phyloP scores from a whole-genome alignment of 2,797 vertebrate genomes.

The Novumbra hubbsi region DNA sequence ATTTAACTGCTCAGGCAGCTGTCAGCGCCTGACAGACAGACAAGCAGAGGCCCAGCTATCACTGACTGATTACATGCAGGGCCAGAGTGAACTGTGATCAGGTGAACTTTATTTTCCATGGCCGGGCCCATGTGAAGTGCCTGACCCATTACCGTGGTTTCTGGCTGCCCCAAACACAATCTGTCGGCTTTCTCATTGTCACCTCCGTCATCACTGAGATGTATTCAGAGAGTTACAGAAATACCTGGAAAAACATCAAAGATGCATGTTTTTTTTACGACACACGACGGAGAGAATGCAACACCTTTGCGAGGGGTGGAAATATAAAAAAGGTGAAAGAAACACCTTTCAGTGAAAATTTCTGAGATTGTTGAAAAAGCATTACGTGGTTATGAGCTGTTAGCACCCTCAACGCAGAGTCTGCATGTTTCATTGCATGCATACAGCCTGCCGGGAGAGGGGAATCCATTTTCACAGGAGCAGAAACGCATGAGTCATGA shows the following conservation, averaged over 20 bases:
- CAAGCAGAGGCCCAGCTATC: constrained; percentile 42
- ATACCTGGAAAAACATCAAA: constrained; percentile 49
- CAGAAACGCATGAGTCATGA: too few relatives aligned
- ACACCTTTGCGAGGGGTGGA: constrained; percentile 60
- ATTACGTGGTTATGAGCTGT: not conserved
- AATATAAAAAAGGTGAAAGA: constrained; percentile 25
- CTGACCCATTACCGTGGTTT: constrained; percentile 49
- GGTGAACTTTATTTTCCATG: constrained; percentile 79
- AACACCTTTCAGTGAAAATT: not conserved
- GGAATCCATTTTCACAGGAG: constrained; percentile 10
- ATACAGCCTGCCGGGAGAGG: not conserved
- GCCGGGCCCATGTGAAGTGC: constrained; percentile 70
- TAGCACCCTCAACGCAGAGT: not conserved
- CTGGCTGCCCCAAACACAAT: constrained; percentile 27
- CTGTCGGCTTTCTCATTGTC: not conserved
- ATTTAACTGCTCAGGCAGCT: constrained; percentile 68
- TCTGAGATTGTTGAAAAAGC: not conserved
- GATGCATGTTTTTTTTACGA: constrained; percentile 45
- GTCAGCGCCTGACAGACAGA: constrained; percentile 70
- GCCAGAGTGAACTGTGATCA: constrained; percentile 74
- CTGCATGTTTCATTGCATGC: not conserved
- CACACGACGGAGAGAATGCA: constrained; percentile 53
- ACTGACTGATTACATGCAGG: constrained; percentile 75
- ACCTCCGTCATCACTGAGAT: not conserved
- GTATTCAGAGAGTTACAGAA: not conserved